Conservation (phyloP, 1,140 invertebrate genomes). For the Brachystomella parvula region DNA sequence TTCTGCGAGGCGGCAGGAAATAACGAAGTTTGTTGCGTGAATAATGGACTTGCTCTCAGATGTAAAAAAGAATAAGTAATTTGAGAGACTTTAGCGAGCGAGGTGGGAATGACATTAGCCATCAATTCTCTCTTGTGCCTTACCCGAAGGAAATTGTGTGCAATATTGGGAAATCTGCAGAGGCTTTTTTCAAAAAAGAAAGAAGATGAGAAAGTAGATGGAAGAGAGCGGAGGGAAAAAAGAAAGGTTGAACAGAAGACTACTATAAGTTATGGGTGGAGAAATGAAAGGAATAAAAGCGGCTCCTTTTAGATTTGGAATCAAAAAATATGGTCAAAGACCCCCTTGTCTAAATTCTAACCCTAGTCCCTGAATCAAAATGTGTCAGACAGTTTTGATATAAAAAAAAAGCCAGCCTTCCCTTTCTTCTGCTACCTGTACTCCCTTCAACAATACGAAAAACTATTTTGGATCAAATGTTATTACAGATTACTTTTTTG, state of each 20-base stretch:
- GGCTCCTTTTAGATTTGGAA: slow-evolving; percentile 23
- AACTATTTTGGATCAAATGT: no score
- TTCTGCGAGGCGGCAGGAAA: background rate
- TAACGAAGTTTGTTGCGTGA: background rate
- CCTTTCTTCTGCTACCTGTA: no score
- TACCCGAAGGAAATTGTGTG: slow-evolving; percentile 19
- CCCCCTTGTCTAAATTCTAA: slow-evolving; percentile 9
- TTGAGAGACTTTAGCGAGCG: no score
- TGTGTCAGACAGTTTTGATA: slow-evolving; percentile 26
- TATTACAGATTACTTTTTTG: no score
- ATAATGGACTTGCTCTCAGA: no score
- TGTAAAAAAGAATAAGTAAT: background rate
- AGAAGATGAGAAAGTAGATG: background rate
- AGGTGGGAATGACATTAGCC: slow-evolving; percentile 33
- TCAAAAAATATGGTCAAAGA: slow-evolving; percentile 34
- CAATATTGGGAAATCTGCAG: slow-evolving; percentile 19
- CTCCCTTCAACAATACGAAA: no score
- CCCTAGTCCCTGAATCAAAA: slow-evolving; percentile 18
- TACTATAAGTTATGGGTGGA: slow-evolving; percentile 17
- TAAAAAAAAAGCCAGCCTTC: no score
- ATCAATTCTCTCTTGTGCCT: slow-evolving; percentile 26
- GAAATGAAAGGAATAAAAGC: slow-evolving; percentile 10
- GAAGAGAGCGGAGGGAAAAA: slow-evolving; percentile 12
- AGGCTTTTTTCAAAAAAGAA: background rate
- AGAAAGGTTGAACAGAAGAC: background rate